Evolutionary conservation across 1,140 invertebrate species (phyloP).

Genomic region (Tigriopus japonicus): DNA sequence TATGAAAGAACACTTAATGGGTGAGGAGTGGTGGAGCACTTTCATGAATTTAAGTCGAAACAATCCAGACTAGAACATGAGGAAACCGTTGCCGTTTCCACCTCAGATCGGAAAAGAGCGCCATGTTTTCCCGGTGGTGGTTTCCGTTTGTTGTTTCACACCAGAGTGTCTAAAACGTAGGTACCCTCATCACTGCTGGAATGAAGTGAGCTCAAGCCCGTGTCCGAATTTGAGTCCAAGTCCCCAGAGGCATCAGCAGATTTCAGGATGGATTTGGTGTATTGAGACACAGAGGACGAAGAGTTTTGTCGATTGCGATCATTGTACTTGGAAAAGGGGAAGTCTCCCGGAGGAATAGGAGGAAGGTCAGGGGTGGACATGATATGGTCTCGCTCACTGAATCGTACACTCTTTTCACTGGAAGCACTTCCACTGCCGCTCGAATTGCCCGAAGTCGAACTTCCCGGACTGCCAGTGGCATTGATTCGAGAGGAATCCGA

Average conservation of each 20-base stretch:
- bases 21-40: too few relatives aligned
- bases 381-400: background rate
- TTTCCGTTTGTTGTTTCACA: slow-evolving; percentile 19
- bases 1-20: too few relatives aligned
- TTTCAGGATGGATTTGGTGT: background rate
- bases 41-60: too few relatives aligned
- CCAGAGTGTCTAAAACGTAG: slow-evolving; percentile 30
- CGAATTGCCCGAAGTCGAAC: background rate
- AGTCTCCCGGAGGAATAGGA: background rate
- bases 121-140: too few relatives aligned
- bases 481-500: background rate
- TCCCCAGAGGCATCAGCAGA: background rate
- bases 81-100: too few relatives aligned
- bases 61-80: too few relatives aligned
- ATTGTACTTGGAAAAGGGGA: background rate
- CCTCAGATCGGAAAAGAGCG: too few relatives aligned
- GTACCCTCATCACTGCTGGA: slow-evolving; percentile 30
- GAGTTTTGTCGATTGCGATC: too few relatives aligned
- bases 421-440: background rate
- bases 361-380: background rate
- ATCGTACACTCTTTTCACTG: background rate
- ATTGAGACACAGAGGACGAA: too few relatives aligned
- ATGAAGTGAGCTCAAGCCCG: slow-evolving; percentile 34
- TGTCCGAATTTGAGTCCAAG: slow-evolving; percentile 32
- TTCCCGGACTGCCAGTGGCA: background rate